phyloP scores from a whole-genome alignment of 2,113 vertebrate species.

The Perognathus longimembris region DNA sequence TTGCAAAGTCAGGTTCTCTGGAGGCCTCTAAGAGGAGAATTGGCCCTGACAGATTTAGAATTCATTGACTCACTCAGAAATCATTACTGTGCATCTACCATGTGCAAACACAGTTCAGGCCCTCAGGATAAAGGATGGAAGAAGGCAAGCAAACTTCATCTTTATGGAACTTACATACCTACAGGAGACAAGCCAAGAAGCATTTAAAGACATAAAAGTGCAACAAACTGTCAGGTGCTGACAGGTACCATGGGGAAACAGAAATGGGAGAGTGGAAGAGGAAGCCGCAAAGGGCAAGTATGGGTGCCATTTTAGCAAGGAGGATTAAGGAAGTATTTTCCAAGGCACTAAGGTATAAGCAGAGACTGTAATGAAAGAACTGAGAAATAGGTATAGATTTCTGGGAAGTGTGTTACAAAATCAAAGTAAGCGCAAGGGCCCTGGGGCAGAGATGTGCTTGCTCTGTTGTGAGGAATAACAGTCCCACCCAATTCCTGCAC shows the following conservation, averaged over 20 bases:
- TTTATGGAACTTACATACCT: background rate
- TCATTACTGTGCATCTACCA: background rate
- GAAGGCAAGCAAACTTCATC: background rate
- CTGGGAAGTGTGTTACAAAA: background rate
- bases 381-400: background rate
- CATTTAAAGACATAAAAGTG: conserved; percentile 1
- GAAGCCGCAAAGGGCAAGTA: accelerated
- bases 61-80: background rate
- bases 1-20: background rate
- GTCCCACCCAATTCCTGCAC: background rate
- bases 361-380: background rate
- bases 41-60: background rate
- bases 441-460: background rate
- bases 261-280: background rate
- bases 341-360: background rate
- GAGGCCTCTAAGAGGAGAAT: background rate
- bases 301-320: background rate
- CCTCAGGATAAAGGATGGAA: background rate
- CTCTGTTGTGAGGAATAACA: background rate
- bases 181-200: background rate
- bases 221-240: background rate
- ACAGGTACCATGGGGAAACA: background rate
- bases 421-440: background rate
- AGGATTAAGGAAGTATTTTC: background rate
- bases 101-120: background rate